Conservation (phyloP, 2,888 invertebrate species). For the Coremacera marginata region DNA sequence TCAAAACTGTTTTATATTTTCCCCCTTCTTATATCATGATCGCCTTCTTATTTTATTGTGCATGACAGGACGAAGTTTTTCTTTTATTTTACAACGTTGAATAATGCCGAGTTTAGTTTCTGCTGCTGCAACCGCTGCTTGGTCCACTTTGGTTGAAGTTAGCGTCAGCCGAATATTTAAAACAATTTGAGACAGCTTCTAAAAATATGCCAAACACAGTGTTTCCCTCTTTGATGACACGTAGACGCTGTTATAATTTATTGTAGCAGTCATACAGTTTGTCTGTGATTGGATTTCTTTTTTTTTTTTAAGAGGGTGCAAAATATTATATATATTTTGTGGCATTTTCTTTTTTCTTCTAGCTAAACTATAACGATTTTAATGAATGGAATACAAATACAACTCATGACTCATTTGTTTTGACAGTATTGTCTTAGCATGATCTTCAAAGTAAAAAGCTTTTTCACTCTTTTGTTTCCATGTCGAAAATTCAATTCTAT, state of each 20-base stretch:
- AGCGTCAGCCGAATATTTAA: conserved; percentile 4
- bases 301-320: conserved; percentile 41
- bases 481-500: no score
- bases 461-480: no score
- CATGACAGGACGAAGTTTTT: background rate
- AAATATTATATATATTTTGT: no score
- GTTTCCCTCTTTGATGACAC: conserved; percentile 62
- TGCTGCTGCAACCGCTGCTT: background rate
- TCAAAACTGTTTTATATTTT: conserved; percentile 5
- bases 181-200: conserved; percentile 49
- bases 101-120: conserved; percentile 7
- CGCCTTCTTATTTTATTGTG: background rate
- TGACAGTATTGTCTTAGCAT: no score
- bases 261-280: no score
- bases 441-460: no score
- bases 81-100: background rate
- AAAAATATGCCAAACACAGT: conserved; percentile 62
- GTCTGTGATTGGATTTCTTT: no score
- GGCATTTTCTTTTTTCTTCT: no score
- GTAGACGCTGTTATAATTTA: conserved; percentile 46
- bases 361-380: no score
- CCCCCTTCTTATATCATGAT: background rate
- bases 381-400: no score
- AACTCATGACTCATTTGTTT: no score
- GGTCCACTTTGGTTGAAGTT: background rate